Base-by-base conservation (phyloP, 2,113 vertebrate genomes). In the Oncorhynchus gorbuscha region DNA sequence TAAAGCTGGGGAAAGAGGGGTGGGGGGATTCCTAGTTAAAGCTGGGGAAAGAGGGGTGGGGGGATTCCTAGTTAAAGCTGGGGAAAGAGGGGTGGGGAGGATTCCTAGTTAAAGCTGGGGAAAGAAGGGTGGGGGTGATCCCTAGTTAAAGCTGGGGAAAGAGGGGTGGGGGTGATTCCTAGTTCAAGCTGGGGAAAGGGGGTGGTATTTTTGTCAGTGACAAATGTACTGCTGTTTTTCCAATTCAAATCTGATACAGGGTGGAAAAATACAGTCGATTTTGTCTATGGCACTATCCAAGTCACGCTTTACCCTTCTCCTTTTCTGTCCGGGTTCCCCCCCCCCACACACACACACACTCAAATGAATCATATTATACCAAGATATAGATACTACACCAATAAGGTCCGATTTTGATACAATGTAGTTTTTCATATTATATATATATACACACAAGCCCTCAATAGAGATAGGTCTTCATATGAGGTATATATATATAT, bases 141-240 rank as follows among this genome's bases (percentile, higher is more conserved):
- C 39, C 39, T 45, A 45, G 39, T 11, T 45, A 45, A 45, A 45
- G 2, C 2, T 45, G 39, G 2, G 9, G 39, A 45, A 11, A 45
- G 39, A 45, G 9, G 39, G 39, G 8, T 45, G 39, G 39, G 39
- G 39, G 9, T n/a, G 39, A 11, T 93, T 89, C 87, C 87, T 89
- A 45, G 2, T 86, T 66, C 82, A 86, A 91, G 87, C 84, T 89
- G 74, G 80, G 86, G 91, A 91, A 93, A 93, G 81, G 84, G 87
- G 90, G 82, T 87, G 87, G 89, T 83, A 77, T 87, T 91, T 93
- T 83, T 90, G 91, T 92, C 94, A 95, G 88, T 96, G 95, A 96
- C 88, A 94, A 96, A 97, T 95, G 91, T 81, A 83, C 87, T 89
- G 79, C 75, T 90, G 74, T 91, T 91, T 91, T 55, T 89, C 85